Base-by-base conservation (phyloP, 2,888 invertebrate genomes). In the Artemia sinica region DNA sequence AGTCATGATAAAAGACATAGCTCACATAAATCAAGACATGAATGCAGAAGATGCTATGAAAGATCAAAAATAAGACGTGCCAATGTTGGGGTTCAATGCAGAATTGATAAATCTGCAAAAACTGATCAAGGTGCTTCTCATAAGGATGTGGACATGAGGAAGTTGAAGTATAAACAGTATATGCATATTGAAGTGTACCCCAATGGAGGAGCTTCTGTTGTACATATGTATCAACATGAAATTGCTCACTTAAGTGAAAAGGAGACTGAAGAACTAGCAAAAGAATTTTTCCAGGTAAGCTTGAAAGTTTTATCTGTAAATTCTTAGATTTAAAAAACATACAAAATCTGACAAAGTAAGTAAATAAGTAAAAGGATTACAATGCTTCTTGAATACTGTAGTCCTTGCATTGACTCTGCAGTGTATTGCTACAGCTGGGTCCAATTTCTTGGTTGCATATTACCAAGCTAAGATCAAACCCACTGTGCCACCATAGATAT, bases 161-260 rank as follows among this genome's bases (percentile, higher is more conserved):
- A 50, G 68, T 41, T 58, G 63, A 86, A 84, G 75, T 86, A 84
- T 75, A 81, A 79, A 72, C 83, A 85, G 73, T 85, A 86, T 74
- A 89, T 94, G 79, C 87, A 89, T 71, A 84, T 94, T 71, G 95
- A 97, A 78, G 86, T 87, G 0, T 91, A 95, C 78, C 87, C 92
- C 0, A 97, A 97, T 80, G 97, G 97, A 13, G 95, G 94, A 50
- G 96, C 94, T 0, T 85, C 87, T 50, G 87, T 93, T 14, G 83
- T 97, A 49, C 91, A 92, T 78, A 83, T 92, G 75, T 89, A 92
- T 78, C 91, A 94, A 76, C 87, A 91, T 73, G 93, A 96, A 77
- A 86, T 96, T 63, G 85, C 88, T 74, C 82, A 84, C 41, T 74
- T 80, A 11, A 75, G 77, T 13, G 79, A 81, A 0, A 82, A 83